Evolutionary conservation across 2,888 invertebrate species (phyloP).

Genomic region (Agapostemon virescens): DNA sequence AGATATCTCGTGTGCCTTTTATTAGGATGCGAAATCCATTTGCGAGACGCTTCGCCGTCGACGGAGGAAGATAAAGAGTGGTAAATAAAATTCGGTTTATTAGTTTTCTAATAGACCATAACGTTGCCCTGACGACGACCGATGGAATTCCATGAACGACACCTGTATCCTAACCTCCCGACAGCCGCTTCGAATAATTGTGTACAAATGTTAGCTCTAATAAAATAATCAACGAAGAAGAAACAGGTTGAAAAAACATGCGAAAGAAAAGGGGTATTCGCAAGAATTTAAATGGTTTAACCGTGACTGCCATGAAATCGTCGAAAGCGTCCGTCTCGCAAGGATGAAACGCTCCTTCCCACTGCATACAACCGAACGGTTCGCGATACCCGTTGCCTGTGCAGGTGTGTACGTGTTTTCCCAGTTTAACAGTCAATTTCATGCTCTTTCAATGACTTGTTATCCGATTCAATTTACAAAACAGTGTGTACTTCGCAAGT

Average conservation of each 20-base stretch:
- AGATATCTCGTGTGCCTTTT: neutral
- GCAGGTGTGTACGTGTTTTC: neutral
- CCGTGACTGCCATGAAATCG: neutral
- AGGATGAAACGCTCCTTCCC: neutral
- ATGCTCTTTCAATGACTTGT: neutral
- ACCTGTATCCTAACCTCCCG: neutral
- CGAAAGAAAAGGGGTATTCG: neutral
- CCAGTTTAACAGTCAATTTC: constrained; percentile 14
- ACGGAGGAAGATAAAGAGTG: neutral
- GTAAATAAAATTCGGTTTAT: neutral
- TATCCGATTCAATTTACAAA: neutral
- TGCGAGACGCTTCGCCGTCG: neutral
- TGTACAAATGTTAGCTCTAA: neutral
- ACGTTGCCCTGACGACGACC: too few species aligned
- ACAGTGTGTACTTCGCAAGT: neutral
- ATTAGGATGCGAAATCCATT: neutral
- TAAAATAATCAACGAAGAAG: neutral
- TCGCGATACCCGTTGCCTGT: neutral
- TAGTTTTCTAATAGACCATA: neutral
- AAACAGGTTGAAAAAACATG: neutral
- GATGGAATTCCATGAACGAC: neutral
- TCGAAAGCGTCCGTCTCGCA: neutral
- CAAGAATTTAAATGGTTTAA: neutral
- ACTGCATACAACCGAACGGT: neutral
- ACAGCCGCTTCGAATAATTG: neutral